These are phyloP conservation scores for Bovichtus diacanthus DNA, from an alignment of 2,797 vertebrate species.

Conservation along the genomic window DNA sequence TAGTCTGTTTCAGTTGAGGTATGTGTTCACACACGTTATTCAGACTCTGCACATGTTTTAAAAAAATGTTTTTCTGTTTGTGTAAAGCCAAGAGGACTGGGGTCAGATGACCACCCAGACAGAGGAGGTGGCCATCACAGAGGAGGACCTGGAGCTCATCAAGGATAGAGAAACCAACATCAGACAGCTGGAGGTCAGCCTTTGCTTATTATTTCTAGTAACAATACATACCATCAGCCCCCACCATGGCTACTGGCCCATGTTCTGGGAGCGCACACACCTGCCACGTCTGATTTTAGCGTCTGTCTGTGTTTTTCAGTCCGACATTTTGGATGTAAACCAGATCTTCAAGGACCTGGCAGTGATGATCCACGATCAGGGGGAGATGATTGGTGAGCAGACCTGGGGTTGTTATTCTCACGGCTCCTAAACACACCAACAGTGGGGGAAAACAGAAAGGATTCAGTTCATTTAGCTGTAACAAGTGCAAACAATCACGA, in stretches of 20 bases:
- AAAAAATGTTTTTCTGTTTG: conserved; percentile 26
- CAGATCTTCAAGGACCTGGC: conserved; percentile 99
- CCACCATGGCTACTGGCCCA: not conserved
- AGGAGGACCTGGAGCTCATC: conserved; percentile 96
- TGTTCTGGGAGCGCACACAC: not conserved
- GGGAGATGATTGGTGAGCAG: conserved; percentile 95
- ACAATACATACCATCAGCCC: not conserved
- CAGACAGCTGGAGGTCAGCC: conserved; percentile 91
- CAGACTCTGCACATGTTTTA: not conserved
- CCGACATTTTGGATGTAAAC: conserved; percentile 97
- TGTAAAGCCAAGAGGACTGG: conserved; percentile 92
- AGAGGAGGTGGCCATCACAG: conserved; percentile 91
- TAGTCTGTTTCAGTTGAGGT: not conserved
- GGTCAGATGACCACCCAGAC: conserved; percentile 91
- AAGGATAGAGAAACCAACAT: conserved; percentile 97
- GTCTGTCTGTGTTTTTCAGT: conserved; percentile 80
- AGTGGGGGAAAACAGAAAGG: no score
- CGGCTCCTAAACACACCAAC: not conserved
- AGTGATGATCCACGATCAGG: conserved; percentile 98
- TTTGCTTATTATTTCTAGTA: not conserved
- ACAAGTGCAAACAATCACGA: no score
- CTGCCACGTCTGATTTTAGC: not conserved
- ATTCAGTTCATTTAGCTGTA: no score
- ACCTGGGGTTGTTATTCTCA: not conserved
- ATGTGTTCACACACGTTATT: not conserved